Conservation (phyloP, 2,888 invertebrate genomes). For the Oligia strigilis region DNA sequence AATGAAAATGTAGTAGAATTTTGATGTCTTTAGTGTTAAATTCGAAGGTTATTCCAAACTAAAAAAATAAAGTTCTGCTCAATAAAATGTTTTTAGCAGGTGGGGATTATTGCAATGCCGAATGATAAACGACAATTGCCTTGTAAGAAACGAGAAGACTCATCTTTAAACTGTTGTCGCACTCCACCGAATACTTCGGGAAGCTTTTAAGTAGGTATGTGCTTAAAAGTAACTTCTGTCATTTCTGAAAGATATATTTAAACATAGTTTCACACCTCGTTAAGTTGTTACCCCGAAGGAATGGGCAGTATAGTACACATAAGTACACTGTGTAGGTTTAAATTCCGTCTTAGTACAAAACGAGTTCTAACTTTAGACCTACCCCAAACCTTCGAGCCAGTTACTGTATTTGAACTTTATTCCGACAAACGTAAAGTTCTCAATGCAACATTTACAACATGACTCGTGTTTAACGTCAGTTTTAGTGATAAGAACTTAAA, state of each 20-base stretch:
- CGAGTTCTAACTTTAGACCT: too few species aligned
- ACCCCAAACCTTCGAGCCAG: too few species aligned
- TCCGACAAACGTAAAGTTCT: too few species aligned
- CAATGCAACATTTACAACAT: too few species aligned
- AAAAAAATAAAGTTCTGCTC: too few species aligned
- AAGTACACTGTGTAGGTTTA: too few species aligned
- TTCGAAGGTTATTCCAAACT: not conserved
- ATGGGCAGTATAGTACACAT: not conserved
- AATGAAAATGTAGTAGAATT: conserved; percentile 10
- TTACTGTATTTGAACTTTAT: too few species aligned
- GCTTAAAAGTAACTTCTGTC: not conserved
- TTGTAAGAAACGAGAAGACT: conserved; percentile 3
- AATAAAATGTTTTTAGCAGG: not conserved
- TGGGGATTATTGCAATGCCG: not conserved
- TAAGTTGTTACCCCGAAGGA: not conserved
- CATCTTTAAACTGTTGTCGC: not conserved
- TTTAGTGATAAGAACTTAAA: too few species aligned
- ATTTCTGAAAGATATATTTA: not conserved
- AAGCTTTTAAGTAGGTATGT: not conserved
- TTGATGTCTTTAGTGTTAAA: not conserved
- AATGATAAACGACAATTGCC: not conserved
- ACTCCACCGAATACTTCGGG: not conserved
- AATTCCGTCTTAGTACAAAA: too few species aligned
- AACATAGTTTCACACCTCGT: not conserved
- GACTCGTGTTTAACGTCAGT: too few species aligned